phyloP scores from a whole-genome alignment of 2,113 vertebrate species.

The Thryonomys swinderianus region DNA sequence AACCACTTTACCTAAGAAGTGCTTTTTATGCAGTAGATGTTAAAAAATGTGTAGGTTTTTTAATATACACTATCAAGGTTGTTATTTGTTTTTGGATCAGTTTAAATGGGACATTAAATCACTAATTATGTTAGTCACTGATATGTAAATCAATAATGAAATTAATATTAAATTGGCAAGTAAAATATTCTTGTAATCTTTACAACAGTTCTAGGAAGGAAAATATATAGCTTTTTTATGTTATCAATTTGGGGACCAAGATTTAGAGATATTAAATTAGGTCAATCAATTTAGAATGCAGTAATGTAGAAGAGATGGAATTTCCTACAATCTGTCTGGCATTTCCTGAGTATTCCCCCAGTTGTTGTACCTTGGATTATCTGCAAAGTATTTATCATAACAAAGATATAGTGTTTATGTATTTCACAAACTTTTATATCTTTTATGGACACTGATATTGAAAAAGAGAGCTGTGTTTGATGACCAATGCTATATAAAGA shows the following conservation, averaged over 20 bases:
- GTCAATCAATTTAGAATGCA: neutral
- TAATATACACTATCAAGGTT: neutral
- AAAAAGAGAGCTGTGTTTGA: neutral
- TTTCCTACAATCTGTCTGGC: neutral
- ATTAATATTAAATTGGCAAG: neutral
- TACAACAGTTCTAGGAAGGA: neutral
- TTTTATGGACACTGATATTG: neutral
- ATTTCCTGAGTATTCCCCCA: neutral
- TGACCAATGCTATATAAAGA: neutral
- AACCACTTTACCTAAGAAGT: neutral
- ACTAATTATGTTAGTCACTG: neutral
- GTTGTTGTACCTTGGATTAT: neutral
- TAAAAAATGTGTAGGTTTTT: neutral
- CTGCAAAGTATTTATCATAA: neutral
- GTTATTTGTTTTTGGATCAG: neutral
- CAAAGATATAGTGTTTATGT: neutral
- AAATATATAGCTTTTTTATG: neutral
- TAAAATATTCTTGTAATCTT: neutral
- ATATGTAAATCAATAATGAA: neutral
- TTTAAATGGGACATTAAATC: neutral
- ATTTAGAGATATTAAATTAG: neutral
- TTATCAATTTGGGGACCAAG: neutral
- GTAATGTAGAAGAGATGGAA: accelerated
- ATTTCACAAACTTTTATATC: neutral
- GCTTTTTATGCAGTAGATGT: neutral